Percentiles rank a stretch among this genome's conserved stretches.
Conservation (phyloP, 2,797 vertebrate species). For the Siniperca obscura region DNA sequence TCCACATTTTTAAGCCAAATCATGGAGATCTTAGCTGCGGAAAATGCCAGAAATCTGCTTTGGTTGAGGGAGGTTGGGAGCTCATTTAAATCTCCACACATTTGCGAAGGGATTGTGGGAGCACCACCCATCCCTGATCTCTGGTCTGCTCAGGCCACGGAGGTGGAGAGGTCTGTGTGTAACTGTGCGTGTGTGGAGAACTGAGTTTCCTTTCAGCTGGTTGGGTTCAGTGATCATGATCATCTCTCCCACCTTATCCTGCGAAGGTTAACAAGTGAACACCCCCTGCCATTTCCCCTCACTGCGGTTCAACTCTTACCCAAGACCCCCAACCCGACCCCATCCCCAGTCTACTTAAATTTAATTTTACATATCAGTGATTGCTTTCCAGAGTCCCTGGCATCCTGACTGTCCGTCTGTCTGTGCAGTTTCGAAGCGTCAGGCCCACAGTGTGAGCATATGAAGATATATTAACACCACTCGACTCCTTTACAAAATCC, state of each 20-base stretch:
- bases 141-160: constrained; percentile 28
- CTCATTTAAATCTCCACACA: constrained; percentile 52
- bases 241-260: constrained; percentile 34
- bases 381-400: constrained; percentile 56
- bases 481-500: constrained; percentile 57
- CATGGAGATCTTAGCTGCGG: background rate
- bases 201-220: constrained; percentile 36
- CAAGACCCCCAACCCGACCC: constrained; percentile 28
- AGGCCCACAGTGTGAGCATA: constrained; percentile 26
- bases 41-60: constrained; percentile 53
- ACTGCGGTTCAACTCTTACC: constrained; percentile 30
- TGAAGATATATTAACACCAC: constrained; percentile 54
- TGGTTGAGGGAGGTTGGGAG: constrained; percentile 25
- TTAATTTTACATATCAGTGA: constrained; percentile 49
- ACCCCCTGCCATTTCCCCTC: constrained; percentile 32
- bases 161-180: constrained; percentile 41
- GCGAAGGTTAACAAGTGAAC: constrained; percentile 58
- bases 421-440: constrained; percentile 34
- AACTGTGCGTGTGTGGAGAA: constrained; percentile 10
- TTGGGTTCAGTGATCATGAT: constrained; percentile 47
- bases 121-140: constrained; percentile 38
- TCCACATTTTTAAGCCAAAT: constrained; percentile 51
- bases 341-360: constrained; percentile 40
- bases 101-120: constrained; percentile 48
- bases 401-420: constrained; percentile 46